Percentiles rank a stretch among this genome's conserved stretches.
Conservation (phyloP, 2,888 invertebrate species). For the Eurois occulta region DNA sequence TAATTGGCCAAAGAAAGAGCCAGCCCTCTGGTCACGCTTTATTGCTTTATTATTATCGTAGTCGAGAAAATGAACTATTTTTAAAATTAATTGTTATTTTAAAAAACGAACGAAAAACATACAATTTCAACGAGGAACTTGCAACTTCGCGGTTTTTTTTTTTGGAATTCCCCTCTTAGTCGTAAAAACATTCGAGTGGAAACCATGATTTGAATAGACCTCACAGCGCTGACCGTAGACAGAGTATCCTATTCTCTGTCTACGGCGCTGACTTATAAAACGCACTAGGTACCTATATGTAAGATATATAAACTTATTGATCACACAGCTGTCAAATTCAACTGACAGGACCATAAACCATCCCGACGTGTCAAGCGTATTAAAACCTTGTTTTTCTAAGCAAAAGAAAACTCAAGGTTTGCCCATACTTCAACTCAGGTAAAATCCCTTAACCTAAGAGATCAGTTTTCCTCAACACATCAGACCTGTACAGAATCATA, state of each 20-base stretch:
- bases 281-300: too few relatives aligned
- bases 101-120: too few relatives aligned
- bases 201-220: neutral
- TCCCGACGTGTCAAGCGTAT: conserved; percentile 3
- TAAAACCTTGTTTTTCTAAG: conserved; percentile 16
- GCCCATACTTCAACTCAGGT: conserved; percentile 30
- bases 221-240: neutral
- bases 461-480: conserved; percentile 40
- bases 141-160: too few relatives aligned
- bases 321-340: neutral
- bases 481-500: conserved; percentile 44
- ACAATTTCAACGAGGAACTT: too few relatives aligned
- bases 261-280: neutral
- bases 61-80: too few relatives aligned
- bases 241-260: too few relatives aligned
- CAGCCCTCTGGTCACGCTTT: too few relatives aligned
- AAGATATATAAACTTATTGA: neutral
- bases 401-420: conserved; percentile 37
- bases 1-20: too few relatives aligned
- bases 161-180: too few relatives aligned
- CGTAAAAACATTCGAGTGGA: neutral
- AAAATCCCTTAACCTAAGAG: conserved; percentile 28
- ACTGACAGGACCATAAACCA: neutral
- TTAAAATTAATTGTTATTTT: too few relatives aligned
- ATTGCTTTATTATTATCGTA: too few relatives aligned